Conservation (phyloP, 2,797 vertebrate genomes). For the Otolemur crassicaudatus region DNA sequence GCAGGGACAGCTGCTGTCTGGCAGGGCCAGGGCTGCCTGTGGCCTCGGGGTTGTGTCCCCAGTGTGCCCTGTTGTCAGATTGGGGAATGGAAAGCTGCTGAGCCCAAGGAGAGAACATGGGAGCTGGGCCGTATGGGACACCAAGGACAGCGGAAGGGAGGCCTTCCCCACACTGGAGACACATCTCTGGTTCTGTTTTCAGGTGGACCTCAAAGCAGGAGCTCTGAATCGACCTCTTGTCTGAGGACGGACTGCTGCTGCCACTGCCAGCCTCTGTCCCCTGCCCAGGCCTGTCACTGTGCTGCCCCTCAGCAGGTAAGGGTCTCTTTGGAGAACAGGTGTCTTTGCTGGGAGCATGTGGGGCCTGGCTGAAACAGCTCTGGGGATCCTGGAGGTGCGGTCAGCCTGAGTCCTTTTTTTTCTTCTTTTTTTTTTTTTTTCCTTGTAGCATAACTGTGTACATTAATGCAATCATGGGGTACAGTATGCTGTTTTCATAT, state of each 20-base stretch:
- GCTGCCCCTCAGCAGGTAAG: conserved; percentile 65
- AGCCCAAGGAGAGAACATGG: accelerated
- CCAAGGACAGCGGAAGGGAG: too few species aligned
- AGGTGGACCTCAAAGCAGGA: conserved; percentile 24
- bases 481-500: too few species aligned
- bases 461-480: too few species aligned
- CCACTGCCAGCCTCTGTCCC: background rate
- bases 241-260: background rate
- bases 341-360: accelerated
- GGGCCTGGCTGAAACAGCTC: background rate
- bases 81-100: background rate
- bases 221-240: background rate
- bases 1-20: background rate
- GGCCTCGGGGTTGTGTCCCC: background rate
- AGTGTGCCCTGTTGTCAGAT: background rate
- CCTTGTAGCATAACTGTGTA: too few species aligned
- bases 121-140: accelerated
- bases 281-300: background rate
- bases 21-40: background rate
- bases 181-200: conserved; percentile 29
- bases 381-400: background rate
- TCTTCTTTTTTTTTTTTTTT: too few species aligned
- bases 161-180: accelerated
- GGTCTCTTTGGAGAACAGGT: background rate
- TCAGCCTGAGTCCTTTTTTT: too few species aligned